Evolutionary conservation across 2,888 invertebrate species (phyloP), one percentile per base, ranked within the genome.

Genomic region (Drosophila colorata): DNA sequence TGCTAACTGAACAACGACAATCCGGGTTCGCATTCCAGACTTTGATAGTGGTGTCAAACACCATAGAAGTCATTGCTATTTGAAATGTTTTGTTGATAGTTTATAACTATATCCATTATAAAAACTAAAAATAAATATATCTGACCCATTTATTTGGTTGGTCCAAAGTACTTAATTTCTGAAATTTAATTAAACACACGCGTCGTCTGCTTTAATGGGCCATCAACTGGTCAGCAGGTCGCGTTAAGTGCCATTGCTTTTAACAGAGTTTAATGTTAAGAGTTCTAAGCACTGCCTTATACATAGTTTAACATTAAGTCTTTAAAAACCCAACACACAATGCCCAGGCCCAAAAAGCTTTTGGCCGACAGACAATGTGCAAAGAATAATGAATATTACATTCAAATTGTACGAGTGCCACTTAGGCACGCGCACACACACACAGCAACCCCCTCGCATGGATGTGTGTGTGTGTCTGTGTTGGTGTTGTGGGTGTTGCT

Each of bases 341-440:
- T 44, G 16, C 31, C 31, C 49, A 31, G 52, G 44, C 33, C 35
- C 37, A 67, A 72, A 63, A 58, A 59, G 47, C 56, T 73, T 76
- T 63, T 56, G 59, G 55, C 41, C 57, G 25, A 70, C 76, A 76
- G 77, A 87, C 78, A 73, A 75, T 82, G 82, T 84, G 84, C 66
- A 87, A 80, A 88, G 88, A 88, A 88, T 89, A 87, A 88, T 88
- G 87, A 88, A 88, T 88, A 88, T 89, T 88, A 78, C 88, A 88
- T 88, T 89, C 87, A 89, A 88, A 83, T 79, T 87, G 82, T 74
- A 80, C 80, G 78, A 89, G 89, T 82, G 89, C 73, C 84, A 86
- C 85, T 87, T 80, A 85, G 74, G 88, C 83, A 88, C 77, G 78
- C 74, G 67, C 70, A 72, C 63, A 53, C 49, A 64, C 53, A 68